A percentile compares a stretch with the other conserved stretches of the same genome.
Conservation (phyloP, 2,113 vertebrate species). For the Pachyramphus minor region DNA sequence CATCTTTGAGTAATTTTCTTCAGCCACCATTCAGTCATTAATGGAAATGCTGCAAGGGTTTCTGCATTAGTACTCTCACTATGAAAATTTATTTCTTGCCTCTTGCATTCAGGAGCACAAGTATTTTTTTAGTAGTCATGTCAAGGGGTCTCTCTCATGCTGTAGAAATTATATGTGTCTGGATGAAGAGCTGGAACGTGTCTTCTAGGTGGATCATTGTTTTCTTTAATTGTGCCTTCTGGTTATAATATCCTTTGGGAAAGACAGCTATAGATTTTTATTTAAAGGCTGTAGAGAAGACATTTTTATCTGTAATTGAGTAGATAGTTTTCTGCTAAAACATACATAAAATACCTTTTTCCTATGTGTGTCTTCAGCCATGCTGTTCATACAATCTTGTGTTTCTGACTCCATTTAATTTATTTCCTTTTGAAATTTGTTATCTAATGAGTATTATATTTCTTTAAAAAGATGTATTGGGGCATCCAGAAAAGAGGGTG, state of each 20-base stretch:
- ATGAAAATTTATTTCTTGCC: neutral
- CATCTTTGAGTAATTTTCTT: neutral
- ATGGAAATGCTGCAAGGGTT: neutral
- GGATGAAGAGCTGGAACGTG: neutral
- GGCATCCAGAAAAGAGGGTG: neutral
- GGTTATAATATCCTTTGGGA: neutral
- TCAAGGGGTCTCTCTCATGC: neutral
- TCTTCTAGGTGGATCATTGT: neutral
- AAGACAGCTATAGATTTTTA: neutral
- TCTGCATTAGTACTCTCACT: neutral
- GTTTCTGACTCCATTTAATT: neutral
- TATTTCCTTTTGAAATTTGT: neutral
- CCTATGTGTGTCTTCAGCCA: neutral
- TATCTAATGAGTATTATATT: accelerated
- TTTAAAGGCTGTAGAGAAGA: neutral
- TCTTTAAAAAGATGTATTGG: neutral
- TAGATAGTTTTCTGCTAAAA: neutral
- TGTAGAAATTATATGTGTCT: neutral
- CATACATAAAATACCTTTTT: neutral
- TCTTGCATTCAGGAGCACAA: neutral
- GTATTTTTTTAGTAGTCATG: neutral
- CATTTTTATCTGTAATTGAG: neutral
- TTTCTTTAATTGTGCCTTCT: neutral
- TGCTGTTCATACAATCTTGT: neutral
- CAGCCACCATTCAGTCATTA: neutral